These are phyloP conservation scores for Drosophila mauritiana DNA, from an alignment of 1,140 invertebrate genomes.

Conservation along the genomic window DNA sequence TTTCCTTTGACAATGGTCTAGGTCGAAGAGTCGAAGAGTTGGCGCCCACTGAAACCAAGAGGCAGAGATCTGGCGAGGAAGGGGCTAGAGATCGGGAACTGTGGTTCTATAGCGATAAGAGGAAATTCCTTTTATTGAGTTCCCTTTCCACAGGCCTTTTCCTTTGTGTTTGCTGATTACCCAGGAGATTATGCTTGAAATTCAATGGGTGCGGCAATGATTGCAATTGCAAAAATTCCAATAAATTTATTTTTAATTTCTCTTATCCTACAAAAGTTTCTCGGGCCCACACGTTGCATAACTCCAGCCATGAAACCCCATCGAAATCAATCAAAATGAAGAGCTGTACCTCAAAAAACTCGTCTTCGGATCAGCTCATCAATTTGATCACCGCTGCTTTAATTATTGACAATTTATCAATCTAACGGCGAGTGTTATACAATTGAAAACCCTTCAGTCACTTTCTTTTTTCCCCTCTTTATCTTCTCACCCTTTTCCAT, in stretches of 20 bases:
- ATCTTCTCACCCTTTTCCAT: slow-evolving; percentile 5
- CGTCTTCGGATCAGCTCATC: slow-evolving; percentile 45
- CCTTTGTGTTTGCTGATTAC: slow-evolving; percentile 66
- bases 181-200: slow-evolving; percentile 43
- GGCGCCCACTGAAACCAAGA: slow-evolving; percentile 55
- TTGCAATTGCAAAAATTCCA: slow-evolving; percentile 32
- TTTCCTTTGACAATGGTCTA: slow-evolving; percentile 47
- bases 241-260: slow-evolving; percentile 33
- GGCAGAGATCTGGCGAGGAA: background rate
- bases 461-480: slow-evolving; percentile 31
- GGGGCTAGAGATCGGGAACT: slow-evolving; percentile 15
- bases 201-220: slow-evolving; percentile 42
- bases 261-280: slow-evolving; percentile 23
- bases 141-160: slow-evolving; percentile 43
- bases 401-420: slow-evolving; percentile 68
- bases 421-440: slow-evolving; percentile 62
- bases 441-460: slow-evolving; percentile 60
- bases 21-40: slow-evolving; percentile 48
- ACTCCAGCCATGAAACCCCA: slow-evolving; percentile 36
- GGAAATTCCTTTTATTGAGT: slow-evolving; percentile 79
- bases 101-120: slow-evolving; percentile 49
- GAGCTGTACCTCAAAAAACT: slow-evolving; percentile 30
- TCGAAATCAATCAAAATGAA: slow-evolving; percentile 56
- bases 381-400: slow-evolving; percentile 41
- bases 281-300: slow-evolving; percentile 34